phyloP scores from a whole-genome alignment of 2,113 vertebrate species.

The Charadrius vociferus region DNA sequence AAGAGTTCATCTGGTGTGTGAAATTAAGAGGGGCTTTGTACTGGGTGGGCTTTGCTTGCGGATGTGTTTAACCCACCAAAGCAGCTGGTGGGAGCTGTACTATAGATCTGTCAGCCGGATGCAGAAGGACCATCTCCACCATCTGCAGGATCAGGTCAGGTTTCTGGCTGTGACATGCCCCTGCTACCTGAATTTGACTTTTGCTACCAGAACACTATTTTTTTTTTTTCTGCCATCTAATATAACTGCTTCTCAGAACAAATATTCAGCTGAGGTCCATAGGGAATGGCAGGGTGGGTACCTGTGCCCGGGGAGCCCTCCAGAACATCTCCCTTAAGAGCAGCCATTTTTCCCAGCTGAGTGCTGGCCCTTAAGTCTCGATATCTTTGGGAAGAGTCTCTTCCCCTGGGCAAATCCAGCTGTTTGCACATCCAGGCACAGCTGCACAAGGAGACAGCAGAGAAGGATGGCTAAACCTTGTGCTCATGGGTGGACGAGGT shows the following conservation, averaged over 20 bases:
- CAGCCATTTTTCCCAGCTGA: not conserved
- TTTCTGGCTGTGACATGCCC: not conserved
- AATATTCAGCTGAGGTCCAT: not conserved
- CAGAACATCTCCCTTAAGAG: not conserved
- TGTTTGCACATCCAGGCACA: not conserved
- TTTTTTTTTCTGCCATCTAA: not conserved
- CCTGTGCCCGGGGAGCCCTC: not conserved
- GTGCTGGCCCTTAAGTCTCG: not conserved
- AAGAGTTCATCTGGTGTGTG: not conserved
- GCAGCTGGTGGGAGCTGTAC: not conserved
- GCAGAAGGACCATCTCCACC: not conserved
- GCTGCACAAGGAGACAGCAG: not conserved
- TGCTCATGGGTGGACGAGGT: not conserved
- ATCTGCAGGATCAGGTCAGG: not conserved
- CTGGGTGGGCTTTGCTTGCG: not conserved
- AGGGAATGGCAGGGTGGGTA: rapidly evolving
- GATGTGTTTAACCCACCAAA: not conserved
- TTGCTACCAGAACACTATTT: not conserved
- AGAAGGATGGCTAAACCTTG: not conserved
- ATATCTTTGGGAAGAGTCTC: not conserved
- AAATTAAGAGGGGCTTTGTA: not conserved
- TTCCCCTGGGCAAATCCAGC: not conserved
- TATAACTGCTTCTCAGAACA: not conserved
- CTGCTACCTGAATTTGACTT: not conserved
- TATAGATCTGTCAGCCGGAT: not conserved